Conservation (phyloP, 2,113 vertebrate species). For the Xiphophorus maculatus region DNA sequence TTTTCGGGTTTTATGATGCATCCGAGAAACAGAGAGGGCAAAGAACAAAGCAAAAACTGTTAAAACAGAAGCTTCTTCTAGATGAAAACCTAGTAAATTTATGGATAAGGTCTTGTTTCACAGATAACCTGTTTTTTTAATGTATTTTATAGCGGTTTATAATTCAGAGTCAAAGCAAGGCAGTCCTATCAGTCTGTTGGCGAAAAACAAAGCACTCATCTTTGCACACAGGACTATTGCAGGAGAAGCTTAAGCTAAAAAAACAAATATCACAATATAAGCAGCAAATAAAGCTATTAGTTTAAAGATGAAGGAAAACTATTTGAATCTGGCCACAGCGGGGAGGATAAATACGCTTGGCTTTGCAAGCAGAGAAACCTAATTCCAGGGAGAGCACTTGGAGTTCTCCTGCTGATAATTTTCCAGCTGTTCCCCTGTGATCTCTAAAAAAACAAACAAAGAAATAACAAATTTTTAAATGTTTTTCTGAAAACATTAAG, state of each 20-base stretch:
- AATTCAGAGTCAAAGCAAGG: no score
- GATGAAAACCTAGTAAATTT: neutral
- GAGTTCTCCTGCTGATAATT: neutral
- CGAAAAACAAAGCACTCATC: no score
- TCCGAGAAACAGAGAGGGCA: no score
- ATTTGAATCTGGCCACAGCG: neutral
- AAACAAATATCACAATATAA: neutral
- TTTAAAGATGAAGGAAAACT: neutral
- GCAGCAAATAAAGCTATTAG: neutral
- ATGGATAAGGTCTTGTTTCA: no score
- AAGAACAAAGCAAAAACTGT: neutral
- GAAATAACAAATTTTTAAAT: neutral
- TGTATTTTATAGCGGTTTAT: no score
- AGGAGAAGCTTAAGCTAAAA: neutral
- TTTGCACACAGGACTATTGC: no score
- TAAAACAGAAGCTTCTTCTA: neutral
- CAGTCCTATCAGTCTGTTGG: neutral
- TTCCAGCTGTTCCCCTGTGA: no score
- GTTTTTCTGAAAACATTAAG: no score
- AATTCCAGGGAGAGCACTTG: neutral
- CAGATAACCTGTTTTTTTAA: no score
- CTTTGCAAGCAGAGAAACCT: neutral
- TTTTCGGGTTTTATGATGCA: no score
- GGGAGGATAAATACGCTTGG: neutral
- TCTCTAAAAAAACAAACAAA: neutral